Conservation (phyloP, 2,113 vertebrate species). For the Menura novaehollandiae region DNA sequence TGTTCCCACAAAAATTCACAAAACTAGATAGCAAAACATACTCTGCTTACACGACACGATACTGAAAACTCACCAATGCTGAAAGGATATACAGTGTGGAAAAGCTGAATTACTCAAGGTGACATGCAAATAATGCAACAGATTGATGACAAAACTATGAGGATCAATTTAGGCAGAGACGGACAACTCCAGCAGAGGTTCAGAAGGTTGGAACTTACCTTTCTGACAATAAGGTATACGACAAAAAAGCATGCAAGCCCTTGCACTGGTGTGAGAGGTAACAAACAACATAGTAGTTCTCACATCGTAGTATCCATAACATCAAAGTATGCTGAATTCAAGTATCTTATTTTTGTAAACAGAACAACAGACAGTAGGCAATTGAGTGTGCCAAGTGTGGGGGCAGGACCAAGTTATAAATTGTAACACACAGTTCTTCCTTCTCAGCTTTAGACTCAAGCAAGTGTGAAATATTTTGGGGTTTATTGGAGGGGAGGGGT, state of each 20-base stretch:
- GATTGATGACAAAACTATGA: neutral
- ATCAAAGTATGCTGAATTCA: neutral
- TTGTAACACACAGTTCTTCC: neutral
- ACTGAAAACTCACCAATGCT: neutral
- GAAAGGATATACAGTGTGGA: neutral
- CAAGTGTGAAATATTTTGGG: neutral
- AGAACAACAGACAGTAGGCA: neutral
- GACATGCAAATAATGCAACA: neutral
- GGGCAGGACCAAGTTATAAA: neutral
- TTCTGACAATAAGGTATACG: neutral
- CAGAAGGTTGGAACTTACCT: neutral
- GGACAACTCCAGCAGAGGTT: neutral
- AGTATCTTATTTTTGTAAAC: neutral
- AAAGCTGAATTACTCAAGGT: neutral
- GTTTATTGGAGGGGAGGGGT: neutral
- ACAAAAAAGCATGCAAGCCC: neutral
- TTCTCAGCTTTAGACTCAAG: neutral
- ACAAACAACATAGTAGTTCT: neutral
- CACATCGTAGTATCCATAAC: rapidly evolving
- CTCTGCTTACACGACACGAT: neutral
- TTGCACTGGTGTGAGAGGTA: neutral
- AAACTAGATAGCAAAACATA: neutral
- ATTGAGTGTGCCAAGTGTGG: neutral
- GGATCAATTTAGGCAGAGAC: neutral
- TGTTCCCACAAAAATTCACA: neutral